These are phyloP conservation scores for Heliconius cydno DNA, from an alignment of 2,888 invertebrate genomes.

Conservation along the genomic window DNA sequence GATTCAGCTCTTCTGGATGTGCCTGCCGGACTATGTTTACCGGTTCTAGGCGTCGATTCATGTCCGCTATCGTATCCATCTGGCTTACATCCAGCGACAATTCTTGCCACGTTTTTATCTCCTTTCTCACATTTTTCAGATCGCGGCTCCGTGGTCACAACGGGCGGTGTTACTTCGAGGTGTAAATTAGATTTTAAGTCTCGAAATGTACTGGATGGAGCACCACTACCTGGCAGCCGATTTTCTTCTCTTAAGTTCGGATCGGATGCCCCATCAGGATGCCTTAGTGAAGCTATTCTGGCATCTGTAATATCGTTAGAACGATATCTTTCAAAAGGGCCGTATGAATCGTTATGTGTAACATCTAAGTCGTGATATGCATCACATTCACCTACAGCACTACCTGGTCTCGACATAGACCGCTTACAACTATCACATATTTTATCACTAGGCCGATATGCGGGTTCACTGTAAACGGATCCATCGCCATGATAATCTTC, in stretches of 20 bases:
- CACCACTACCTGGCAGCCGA: conserved; percentile 85
- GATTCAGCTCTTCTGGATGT: conserved; percentile 92
- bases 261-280: conserved; percentile 97
- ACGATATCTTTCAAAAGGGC: conserved; percentile 87
- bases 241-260: conserved; percentile 91
- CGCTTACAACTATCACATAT: conserved; percentile 90
- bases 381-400: conserved; percentile 86
- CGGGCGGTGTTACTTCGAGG: conserved; percentile 80
- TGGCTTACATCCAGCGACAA: conserved; percentile 86
- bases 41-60: conserved; percentile 91
- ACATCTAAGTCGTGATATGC: conserved; percentile 83
- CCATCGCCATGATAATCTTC: conserved; percentile 88
- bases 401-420: conserved; percentile 87
- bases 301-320: conserved; percentile 80
- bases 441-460: conserved; percentile 88
- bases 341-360: conserved; percentile 76
- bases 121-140: conserved; percentile 85
- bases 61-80: conserved; percentile 93
- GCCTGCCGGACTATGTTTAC: conserved; percentile 91
- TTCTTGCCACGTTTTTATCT: conserved; percentile 86
- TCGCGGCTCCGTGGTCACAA: conserved; percentile 83
- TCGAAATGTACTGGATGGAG: conserved; percentile 84
- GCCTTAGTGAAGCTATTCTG: conserved; percentile 89
- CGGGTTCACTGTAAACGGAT: conserved; percentile 94
- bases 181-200: conserved; percentile 81